phyloP scores from a whole-genome alignment of 2,797 vertebrate species.

The Chromobotia macracanthus region DNA sequence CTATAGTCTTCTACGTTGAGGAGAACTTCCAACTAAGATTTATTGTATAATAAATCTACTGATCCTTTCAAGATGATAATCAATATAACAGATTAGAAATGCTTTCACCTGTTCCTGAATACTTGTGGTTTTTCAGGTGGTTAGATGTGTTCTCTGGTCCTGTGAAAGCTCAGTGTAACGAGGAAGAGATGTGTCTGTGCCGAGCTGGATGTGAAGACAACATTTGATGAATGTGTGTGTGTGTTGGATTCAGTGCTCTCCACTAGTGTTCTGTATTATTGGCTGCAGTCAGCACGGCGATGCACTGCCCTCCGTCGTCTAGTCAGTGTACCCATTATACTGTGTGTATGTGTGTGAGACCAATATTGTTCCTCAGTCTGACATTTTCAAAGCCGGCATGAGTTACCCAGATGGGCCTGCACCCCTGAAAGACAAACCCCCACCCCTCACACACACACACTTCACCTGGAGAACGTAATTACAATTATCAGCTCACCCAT shows the following conservation, averaged over 20 bases:
- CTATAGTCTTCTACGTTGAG: no score
- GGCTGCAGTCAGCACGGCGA: slow-evolving; percentile 38
- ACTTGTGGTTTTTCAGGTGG: background rate
- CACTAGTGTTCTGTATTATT: slow-evolving; percentile 28
- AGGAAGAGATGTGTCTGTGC: slow-evolving; percentile 31
- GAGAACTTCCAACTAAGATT: no score
- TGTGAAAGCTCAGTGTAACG: slow-evolving; percentile 29
- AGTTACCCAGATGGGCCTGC: slow-evolving; percentile 39
- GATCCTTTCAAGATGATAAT: background rate
- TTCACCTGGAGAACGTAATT: slow-evolving; percentile 51
- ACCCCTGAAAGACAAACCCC: slow-evolving; percentile 39
- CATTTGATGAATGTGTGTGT: slow-evolving; percentile 22
- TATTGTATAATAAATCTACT: background rate
- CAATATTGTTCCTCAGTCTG: slow-evolving; percentile 44
- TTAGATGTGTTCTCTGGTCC: background rate
- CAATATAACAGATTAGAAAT: no score
- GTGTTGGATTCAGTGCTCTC: background rate
- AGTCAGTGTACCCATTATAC: slow-evolving; percentile 34
- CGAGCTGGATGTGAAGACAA: slow-evolving; percentile 16
- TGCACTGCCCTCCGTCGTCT: slow-evolving; percentile 46
- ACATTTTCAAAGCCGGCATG: slow-evolving; percentile 50
- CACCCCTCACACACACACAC: slow-evolving; percentile 12
- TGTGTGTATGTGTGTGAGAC: slow-evolving; percentile 8
- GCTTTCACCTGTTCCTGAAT: background rate
- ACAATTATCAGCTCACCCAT: slow-evolving; percentile 55